Evolutionary conservation across 2,797 vertebrate genomes (phyloP).

Genomic region (Phataginus tetradactyla): DNA sequence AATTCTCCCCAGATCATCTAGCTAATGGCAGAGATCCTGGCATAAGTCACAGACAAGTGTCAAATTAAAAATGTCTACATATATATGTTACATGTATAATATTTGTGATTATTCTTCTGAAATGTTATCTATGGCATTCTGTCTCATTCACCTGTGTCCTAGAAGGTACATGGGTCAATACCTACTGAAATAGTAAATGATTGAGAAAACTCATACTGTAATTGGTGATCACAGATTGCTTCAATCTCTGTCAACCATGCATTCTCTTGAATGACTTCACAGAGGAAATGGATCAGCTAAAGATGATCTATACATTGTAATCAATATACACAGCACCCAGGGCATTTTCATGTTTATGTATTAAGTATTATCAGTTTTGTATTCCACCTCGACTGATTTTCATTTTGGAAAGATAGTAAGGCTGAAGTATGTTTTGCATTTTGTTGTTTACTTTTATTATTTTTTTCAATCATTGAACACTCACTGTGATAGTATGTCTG

Average conservation of each 20-base stretch:
- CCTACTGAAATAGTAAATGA: background rate
- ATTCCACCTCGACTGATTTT: background rate
- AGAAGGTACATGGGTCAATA: background rate
- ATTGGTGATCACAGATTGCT: conserved; percentile 37
- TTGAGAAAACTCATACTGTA: conserved; percentile 25
- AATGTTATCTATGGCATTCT: background rate
- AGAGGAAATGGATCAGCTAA: conserved; percentile 57
- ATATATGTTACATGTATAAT: background rate
- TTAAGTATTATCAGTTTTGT: conserved; percentile 33
- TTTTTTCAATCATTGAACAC: background rate
- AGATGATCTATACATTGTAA: conserved; percentile 41
- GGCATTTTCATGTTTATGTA: background rate
- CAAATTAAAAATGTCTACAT: background rate
- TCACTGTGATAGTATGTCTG: background rate
- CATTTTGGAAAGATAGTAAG: background rate
- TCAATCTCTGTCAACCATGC: conserved; percentile 49
- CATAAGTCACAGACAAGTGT: background rate
- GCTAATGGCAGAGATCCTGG: background rate
- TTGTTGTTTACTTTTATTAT: background rate
- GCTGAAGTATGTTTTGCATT: background rate
- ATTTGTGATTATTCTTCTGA: background rate
- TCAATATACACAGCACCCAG: conserved; percentile 55
- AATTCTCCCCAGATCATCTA: background rate
- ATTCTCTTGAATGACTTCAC: conserved; percentile 45
- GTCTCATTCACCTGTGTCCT: background rate